Base-by-base conservation (phyloP, 2,888 invertebrate genomes). In the Sphaerophoria taeniata region DNA sequence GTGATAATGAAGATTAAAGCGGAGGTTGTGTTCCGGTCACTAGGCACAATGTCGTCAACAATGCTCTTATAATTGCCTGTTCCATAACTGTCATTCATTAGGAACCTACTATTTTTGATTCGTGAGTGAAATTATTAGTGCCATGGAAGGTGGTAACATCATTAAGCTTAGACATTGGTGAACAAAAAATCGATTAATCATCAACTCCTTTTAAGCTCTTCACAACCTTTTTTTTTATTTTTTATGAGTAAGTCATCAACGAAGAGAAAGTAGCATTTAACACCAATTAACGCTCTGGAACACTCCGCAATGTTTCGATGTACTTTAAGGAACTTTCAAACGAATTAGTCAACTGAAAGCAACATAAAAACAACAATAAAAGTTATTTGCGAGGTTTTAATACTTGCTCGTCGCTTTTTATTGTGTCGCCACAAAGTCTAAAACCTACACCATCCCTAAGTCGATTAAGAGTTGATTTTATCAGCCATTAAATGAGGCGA, bases 151-250 rank as follows among this genome's bases (percentile, higher is more conserved):
- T 69, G 72, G 73, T 69, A 67, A 83, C 72, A 70, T 77, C 67
- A 76, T 73, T 78, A 69, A 61, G 61, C 63, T 16, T 65, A 9
- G n/a, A 7, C 43, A 11, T 11, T 31, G 7, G 11, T 11, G 12
- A 39, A 82, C 67, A 74, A n/a, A 39, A 82, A 72, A 74, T 65
- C 75, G 76, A 81, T 81, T 72, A 69, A 81, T 81, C 85, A 81
- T 63, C 69, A 39, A 63, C 58, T 76, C 76, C 81, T 81, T 77
- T 81, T 81, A 77, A 85, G 69, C 69, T 69, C 81, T 58, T 85
- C 69, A 65, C 73, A 65, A 61, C 61, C 31, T 55, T 60, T 24
- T 60, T 58, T 34, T 36, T 55, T 12, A 6, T 47, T n/a, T 47
- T 5, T 47, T n/a, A 6, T 49, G 7, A 24, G 2, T 58, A 60